Base-by-base conservation (phyloP, 1,140 invertebrate species). In the Monomorium pharaonis region DNA sequence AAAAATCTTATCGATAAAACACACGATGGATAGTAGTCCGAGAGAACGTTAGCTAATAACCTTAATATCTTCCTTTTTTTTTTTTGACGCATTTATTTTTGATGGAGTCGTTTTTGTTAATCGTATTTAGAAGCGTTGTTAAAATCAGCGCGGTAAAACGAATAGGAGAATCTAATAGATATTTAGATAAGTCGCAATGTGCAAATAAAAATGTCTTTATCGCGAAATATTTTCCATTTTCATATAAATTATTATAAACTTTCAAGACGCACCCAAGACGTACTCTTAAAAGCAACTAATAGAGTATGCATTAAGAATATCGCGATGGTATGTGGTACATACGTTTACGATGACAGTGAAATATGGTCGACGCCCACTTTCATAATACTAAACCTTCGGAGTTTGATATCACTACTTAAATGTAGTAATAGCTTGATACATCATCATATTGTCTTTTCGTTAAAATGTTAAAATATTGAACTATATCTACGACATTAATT, bases 311-410 rank as follows among this genome's bases (percentile, higher is more conserved):
- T 83, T 58, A 47, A 33, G 27, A 72, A 72, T n/a, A 27, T 70
- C 49, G 18, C 65, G 37, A 72, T 27, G 51, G n/a, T 33, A 74
- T 30, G 51, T 33, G 12, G 14, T 6, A 72, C 21, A 51, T 42
- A 67, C 24, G n/a, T 67, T 80, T 80, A 69, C 49, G 77, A 80
- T 72, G 51, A 74, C 24, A 72, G 44, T 72, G 65, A 81, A 56
- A 56, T 74, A 83, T 33, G 78, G 30, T 72, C 44, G 67, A 83
- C 67, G 67, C 78, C 78, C 78, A 83, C 51, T 83, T 83, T 72
- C 37, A 58, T 83, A 72, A 83, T 47, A 14, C 37, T 30, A 69
- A 58, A 60, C 24, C 78, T 83, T 74, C 78, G 76, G 9, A 47
- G 27, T 37, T 72, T 83, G 44, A 58, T 58, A 81, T 56, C n/a